Evolutionary conservation across 2,113 vertebrate genomes (phyloP).

Genomic region (Petaurus breviceps): DNA sequence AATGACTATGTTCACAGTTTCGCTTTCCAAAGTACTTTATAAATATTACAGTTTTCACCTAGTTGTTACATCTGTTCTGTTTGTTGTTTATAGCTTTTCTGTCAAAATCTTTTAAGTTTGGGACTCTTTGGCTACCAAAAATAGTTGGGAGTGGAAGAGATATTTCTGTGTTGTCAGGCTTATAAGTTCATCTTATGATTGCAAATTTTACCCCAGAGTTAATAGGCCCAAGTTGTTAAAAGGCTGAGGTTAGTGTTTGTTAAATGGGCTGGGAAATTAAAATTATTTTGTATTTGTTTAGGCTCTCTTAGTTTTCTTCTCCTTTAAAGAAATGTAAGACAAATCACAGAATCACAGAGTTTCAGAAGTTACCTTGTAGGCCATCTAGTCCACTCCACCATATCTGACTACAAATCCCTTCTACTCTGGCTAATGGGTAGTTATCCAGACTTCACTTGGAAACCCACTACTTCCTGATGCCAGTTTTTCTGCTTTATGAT

Average conservation of each 20-base stretch:
- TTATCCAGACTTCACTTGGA: too few species aligned
- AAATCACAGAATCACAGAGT: too few species aligned
- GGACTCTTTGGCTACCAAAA: constrained; percentile 32
- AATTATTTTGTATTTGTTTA: constrained; percentile 4
- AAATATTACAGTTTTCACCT: not conserved
- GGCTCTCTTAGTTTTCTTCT: not conserved
- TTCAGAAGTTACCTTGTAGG: too few species aligned
- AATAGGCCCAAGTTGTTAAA: constrained; percentile 35
- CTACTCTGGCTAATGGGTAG: too few species aligned
- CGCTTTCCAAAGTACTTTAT: constrained; percentile 42
- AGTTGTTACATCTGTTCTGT: constrained; percentile 1
- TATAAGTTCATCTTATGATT: constrained; percentile 44
- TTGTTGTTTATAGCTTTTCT: not conserved
- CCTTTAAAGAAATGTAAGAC: not conserved
- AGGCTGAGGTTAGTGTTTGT: not conserved
- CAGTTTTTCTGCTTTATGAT: too few species aligned
- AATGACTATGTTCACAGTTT: not conserved
- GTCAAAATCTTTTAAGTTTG: not conserved
- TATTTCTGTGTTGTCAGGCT: constrained; percentile 35
- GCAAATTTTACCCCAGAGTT: constrained; percentile 24
- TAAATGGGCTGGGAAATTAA: constrained; percentile 21
- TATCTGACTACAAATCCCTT: too few species aligned
- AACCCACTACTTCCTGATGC: too few species aligned
- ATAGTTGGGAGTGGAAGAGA: constrained; percentile 14
- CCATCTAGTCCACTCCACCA: too few species aligned